phyloP scores from a whole-genome alignment of 2,888 invertebrate genomes.

The Clusia tigrina region DNA sequence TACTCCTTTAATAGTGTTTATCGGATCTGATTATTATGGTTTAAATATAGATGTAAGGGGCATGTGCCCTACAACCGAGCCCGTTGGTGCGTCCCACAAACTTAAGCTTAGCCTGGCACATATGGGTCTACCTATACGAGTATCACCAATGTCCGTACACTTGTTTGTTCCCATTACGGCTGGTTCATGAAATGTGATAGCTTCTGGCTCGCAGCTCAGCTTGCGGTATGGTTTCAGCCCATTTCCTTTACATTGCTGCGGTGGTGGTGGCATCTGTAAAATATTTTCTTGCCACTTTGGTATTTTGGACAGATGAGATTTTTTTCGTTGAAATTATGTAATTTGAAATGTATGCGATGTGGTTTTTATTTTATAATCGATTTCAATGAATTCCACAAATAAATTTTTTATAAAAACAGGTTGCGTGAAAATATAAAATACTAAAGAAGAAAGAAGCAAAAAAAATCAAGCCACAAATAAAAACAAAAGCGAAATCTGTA shows the following conservation, averaged over 20 bases:
- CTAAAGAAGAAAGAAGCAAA: neutral
- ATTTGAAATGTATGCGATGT: neutral
- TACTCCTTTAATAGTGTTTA: too few species aligned
- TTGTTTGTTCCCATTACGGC: too few species aligned
- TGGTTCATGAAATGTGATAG: too few species aligned
- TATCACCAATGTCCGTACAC: too few species aligned
- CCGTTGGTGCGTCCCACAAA: too few species aligned
- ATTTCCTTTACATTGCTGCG: neutral
- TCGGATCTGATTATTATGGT: too few species aligned
- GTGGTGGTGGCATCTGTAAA: neutral
- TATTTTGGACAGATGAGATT: neutral
- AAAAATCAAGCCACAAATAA: neutral
- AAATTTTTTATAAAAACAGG: neutral
- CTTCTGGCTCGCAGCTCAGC: too few species aligned
- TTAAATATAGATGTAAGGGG: too few species aligned
- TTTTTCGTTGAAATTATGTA: neutral
- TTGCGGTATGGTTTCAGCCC: too few species aligned
- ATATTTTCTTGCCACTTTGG: neutral
- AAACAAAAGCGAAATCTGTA: neutral
- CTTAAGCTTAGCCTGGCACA: too few species aligned
- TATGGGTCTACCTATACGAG: too few species aligned
- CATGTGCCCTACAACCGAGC: too few species aligned
- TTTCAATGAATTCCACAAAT: conserved; percentile 1
- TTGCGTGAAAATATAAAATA: neutral
- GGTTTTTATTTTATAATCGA: conserved; percentile 5